Percentiles rank a stretch among this genome's conserved stretches.
Evolutionary conservation across 2,888 invertebrate species (phyloP).

Genomic region (Eristalinus aeneus): DNA sequence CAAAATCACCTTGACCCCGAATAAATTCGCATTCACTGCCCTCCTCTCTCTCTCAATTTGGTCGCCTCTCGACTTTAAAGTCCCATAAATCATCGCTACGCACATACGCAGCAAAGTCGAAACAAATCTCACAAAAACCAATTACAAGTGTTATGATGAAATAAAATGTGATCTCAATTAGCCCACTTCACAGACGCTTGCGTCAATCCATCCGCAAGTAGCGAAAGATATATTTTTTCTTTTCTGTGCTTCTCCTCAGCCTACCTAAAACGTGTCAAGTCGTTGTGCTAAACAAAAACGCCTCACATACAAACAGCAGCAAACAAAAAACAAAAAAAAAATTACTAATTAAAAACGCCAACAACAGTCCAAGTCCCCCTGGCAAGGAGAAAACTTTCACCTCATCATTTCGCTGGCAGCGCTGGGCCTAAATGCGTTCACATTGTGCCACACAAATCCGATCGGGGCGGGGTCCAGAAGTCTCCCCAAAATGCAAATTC

Average conservation of each 20-base stretch:
- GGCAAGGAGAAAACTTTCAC: conserved; percentile 39
- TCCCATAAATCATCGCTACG: background rate
- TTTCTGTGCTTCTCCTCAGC: background rate
- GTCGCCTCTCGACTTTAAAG: background rate
- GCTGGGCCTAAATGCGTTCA: conserved; percentile 10
- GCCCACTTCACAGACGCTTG: conserved; percentile 23
- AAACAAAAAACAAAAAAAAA: background rate
- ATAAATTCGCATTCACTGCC: background rate
- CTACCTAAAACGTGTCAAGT: conserved; percentile 26
- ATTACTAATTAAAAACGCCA: conserved; percentile 18
- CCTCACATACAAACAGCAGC: background rate
- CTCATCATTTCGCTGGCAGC: background rate
- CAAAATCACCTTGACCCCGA: background rate
- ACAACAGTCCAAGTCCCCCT: background rate
- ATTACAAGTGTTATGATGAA: background rate
- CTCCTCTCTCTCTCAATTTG: background rate
- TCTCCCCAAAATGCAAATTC: conserved; percentile 15
- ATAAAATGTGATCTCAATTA: conserved; percentile 25
- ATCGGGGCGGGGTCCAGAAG: background rate
- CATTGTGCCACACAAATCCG: background rate
- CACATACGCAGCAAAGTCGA: background rate
- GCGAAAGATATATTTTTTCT: background rate
- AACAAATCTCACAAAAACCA: background rate
- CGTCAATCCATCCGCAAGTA: conserved; percentile 3
- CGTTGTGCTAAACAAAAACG: conserved; percentile 3